Evolutionary conservation across 37 sponge, comb jelly and placozoan genomes (phyloP), one percentile per base, ranked within the genome.

Genomic region (Dysidea cf. avara): DNA sequence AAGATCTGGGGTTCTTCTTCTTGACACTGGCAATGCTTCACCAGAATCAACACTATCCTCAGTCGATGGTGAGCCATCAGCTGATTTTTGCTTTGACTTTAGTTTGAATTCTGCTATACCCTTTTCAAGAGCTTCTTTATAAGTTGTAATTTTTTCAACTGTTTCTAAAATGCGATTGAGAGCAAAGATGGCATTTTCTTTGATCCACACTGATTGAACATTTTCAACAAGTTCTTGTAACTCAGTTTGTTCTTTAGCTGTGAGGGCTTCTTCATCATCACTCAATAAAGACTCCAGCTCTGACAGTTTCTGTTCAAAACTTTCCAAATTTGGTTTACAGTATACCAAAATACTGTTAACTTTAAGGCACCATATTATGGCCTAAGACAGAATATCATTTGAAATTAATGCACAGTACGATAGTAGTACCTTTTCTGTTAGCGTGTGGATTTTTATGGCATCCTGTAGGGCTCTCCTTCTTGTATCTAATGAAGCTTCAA

Each of bases 131-230:
- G 63, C 5, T 49, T 81, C 47, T 28, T 53, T 43, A 59, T 72
- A 61, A 52, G 63, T 35, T 4, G 7, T 7, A 12, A 90, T 53
- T 3, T 78, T 58, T 59, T 84, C 91, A 26, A 28, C 51, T 5
- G 85, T 75, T 39, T 90, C 91, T 20, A 47, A 48, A 4, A 80
- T 76, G 11, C 91, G 76, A 37, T 84, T 84, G 68, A 66, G 61
- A 22, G 91, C 86, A 72, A 90, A 80, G 1, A 51, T 20, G n/a
- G 82, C 77, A 32, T 66, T 85, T 25, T 81, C 81, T 64, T 77
- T 76, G 18, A 71, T 59, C 64, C 57, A 78, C 2, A 31, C 51
- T 55, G 53, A 47, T 14, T 66, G 70, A 38, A 60, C 36, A 4
- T n/a, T 51, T 12, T 84, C 86, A 1, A 59, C 65, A 31, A 79